Conservation (phyloP, 2,797 vertebrate genomes). For the Esox masquinongy region DNA sequence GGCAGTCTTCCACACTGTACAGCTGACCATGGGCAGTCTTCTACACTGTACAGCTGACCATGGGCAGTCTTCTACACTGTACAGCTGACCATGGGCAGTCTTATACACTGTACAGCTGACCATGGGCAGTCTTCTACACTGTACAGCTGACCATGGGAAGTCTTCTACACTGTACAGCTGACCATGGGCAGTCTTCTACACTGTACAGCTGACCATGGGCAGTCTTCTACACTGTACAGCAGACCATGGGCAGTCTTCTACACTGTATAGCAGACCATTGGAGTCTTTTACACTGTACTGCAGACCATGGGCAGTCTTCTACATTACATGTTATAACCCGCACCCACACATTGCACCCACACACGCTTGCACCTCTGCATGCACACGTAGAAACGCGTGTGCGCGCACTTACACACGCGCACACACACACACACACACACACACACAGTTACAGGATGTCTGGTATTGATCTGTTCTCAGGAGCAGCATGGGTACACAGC, state of each 20-base stretch:
- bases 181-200: not conserved
- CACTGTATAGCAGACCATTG: not conserved
- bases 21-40: not conserved
- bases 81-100: not conserved
- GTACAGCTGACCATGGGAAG: not conserved
- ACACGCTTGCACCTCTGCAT: not conserved
- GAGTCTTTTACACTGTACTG: not conserved
- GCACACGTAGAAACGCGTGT: too few relatives aligned
- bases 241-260: not conserved
- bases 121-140: not conserved
- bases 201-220: too few relatives aligned
- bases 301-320: not conserved
- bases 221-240: not conserved
- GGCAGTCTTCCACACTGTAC: too few relatives aligned
- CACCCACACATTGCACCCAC: not conserved
- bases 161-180: too few relatives aligned
- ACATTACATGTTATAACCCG: not conserved
- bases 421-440: not conserved
- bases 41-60: not conserved
- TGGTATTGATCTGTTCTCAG: slow-evolving; percentile 3
- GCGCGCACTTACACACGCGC: not conserved
- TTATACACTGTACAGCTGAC: too few relatives aligned
- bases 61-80: not conserved
- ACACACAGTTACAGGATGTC: not conserved
- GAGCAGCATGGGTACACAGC: not conserved